Evolutionary conservation across 2,888 invertebrate genomes (phyloP), one percentile per base, ranked within the genome.

Genomic region (Proisotoma minuta): DNA sequence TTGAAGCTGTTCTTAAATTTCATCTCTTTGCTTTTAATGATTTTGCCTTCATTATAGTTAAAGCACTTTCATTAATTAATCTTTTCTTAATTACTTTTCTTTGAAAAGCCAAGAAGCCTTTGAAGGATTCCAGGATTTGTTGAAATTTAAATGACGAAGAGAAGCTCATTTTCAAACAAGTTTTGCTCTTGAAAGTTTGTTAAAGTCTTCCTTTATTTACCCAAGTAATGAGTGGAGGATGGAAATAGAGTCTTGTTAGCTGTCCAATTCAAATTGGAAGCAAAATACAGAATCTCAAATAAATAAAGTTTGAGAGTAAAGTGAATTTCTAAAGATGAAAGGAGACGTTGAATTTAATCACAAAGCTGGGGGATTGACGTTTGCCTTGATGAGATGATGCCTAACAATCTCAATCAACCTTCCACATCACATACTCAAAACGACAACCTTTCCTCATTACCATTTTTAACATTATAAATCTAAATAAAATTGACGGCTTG

Each of bases 1-100:
- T n/a, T n/a, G n/a, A n/a, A n/a, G n/a, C n/a, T n/a, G n/a, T n/a
- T n/a, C n/a, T n/a, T n/a, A n/a, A n/a, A n/a, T n/a, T n/a, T n/a
- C n/a, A n/a, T n/a, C n/a, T n/a, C n/a, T n/a, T n/a, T n/a, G n/a
- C n/a, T n/a, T n/a, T n/a, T n/a, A n/a, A n/a, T n/a, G n/a, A n/a
- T n/a, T n/a, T n/a, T n/a, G 34, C 34, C 34, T 34, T 34, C 34
- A 8, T 34, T 34, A 34, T 34, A 10, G 15, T 49, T 58, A 43
- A 15, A 52, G 52, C 53, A 47, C 49, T 56, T 54, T 49, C 60
- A 60, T 60, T 60, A 56, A 60, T 60, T 60, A 56, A 39, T 39
- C 56, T 60, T 54, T 60, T 56, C 60, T 60, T 60, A 56, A 60
- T 56, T 60, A 60, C 54, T 60, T 51, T 29, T 59, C 27, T 53